Base-by-base conservation (phyloP, 2,113 vertebrate species). In the Callocephalon fimbriatum region DNA sequence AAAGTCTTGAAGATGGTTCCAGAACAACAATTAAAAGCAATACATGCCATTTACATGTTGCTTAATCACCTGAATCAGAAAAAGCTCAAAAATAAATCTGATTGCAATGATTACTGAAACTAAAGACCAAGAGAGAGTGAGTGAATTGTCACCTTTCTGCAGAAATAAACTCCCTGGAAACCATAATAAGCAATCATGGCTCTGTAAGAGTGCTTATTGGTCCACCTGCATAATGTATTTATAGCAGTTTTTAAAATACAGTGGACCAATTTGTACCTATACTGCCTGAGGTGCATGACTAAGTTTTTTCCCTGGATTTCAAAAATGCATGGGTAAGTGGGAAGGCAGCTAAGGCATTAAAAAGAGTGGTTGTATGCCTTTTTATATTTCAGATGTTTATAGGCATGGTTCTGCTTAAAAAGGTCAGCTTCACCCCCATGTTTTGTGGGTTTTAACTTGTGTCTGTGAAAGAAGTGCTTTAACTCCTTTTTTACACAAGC, bases 101-200 rank as follows among this genome's bases (percentile, higher is more conserved):
- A 90, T 66, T 94, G 23, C 19, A 63, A 71, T 84, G 79, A 90
- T 95, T 97, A 80, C 59, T 71, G 75, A 94, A 94, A 88, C 38
- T 63, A 50, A 95, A 93, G 63, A 22, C 65, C 71, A 72, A 15
- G 29, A 76, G 48, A 95, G 58, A 38, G 9, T 47, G 32, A 75
- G 37, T 47, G 82, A 95, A 90, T 90, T 86, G 59, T 23, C 65
- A 76, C 53, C 22, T 95, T 90, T 90, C 42, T 47, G 22, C 16
- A 90, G 75, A 94, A 90, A 76, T 66, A 80, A 83, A 83, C 18
- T 80, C 59, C 54, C 63, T 92, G 54, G 67, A 81, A 95, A 93
- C 27, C 31, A 63, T 90, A 92, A 90, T 83, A 93, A 90, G 92
- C 40, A 95, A 83, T 86, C 58, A 76, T 10, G n/a, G 40, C 14